Base-by-base conservation (phyloP, 2,113 vertebrate genomes). In the Chamaetylas fuelleborni region DNA sequence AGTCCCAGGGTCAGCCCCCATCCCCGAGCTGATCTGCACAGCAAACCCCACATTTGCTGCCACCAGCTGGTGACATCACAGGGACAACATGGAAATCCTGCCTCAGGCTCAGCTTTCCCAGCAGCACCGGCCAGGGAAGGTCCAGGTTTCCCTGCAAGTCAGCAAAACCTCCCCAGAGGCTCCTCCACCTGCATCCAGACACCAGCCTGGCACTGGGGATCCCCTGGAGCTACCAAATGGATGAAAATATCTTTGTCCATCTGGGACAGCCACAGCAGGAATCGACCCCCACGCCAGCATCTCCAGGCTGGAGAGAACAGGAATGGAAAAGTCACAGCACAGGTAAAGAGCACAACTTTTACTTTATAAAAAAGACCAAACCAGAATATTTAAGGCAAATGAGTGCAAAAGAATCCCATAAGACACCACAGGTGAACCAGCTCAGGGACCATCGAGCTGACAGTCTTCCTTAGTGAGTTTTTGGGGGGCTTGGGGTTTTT, bases 331-430 rank as follows among this genome's bases (percentile, higher is more conserved):
- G 65, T 71, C 92, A 95, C 78, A 76, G 78, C 73, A 53, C 16
- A 79, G 56, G 19, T 51, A 50, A 90, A 79, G 90, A 87, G 81
- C 78, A 91, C 48, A 43, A 38, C 8, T 71, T 92, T 38, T 60
- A 45, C 78, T 95, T 96, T 96, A 94, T 96, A 96, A 95, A 95
- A 84, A 84, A 58, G 40, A 92, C 43, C 29, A 6, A 87, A 67
- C 80, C 57, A 61, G 28, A 56, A 92, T 8, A 3, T 77, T 86
- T n/a, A 76, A 86, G 92, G 62, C 43, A 6, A 88, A 86, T 16
- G 64, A 93, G 88, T 92, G 92, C 92, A 94, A 90, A 61, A 81
- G 94, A 88, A 96, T 69, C 85, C 90, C 54, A 0, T 17, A 76
- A 87, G 73, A 91, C 76, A 85, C 84, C 83, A 53, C 73, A 84